These are phyloP conservation scores for Arctia plantaginis DNA, from an alignment of 2,888 invertebrate species.

Conservation along the genomic window DNA sequence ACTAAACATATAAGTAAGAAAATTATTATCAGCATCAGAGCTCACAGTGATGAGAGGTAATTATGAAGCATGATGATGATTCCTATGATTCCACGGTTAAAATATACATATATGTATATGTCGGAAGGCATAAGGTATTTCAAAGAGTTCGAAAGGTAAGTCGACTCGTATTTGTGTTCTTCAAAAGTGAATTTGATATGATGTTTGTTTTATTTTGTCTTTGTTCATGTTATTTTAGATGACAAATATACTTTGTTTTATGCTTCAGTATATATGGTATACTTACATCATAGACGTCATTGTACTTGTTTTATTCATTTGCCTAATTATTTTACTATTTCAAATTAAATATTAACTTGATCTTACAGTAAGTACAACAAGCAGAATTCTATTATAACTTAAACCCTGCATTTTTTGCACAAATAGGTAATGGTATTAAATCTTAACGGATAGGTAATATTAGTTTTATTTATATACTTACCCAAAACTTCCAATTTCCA, in stretches of 20 bases:
- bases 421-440: background rate
- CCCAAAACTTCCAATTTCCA: background rate
- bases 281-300: no score
- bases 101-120: no score
- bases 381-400: no score
- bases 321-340: background rate
- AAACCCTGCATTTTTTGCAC: no score
- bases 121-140: background rate
- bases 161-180: background rate
- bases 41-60: background rate
- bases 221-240: background rate
- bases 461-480: no score
- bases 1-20: background rate
- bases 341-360: background rate
- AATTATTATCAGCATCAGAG: background rate
- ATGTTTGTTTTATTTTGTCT: no score
- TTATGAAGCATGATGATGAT: no score
- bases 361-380: no score
- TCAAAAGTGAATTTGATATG: background rate
- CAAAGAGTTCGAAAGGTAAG: background rate
- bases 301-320: background rate
- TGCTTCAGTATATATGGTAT: background rate
- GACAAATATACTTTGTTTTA: background rate
- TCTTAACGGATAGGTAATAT: background rate
- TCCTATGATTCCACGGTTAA: no score